Base-by-base conservation (phyloP, 2,797 vertebrate genomes). In the Sphaeramia orbicularis region DNA sequence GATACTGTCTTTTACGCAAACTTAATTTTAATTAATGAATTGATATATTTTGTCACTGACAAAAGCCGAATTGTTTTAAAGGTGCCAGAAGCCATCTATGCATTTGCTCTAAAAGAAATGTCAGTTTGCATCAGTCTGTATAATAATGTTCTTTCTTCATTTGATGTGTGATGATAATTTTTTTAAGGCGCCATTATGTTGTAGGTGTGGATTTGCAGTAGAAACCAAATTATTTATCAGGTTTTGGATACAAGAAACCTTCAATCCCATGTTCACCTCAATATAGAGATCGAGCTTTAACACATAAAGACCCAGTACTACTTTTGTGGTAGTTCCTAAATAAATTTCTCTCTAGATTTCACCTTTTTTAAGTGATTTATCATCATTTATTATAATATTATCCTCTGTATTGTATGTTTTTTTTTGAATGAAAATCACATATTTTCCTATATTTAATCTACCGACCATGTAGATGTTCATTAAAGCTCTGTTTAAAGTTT, bases 21-120 rank as follows among this genome's bases (percentile, higher is more conserved):
- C 67, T 80, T 85, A 67, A 80, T 88, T 86, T 84, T 93, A 93
- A 94, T 94, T 91, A 93, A 91, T 88, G 90, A 93, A 92, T 93
- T 91, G 89, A 94, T 93, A 83, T 86, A 74, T 89, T 83, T 65
- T 94, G 92, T 91, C 92, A 94, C 90, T 84, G 77, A 89, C 80
- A 64, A 75, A 27, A 78, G 64, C 67, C 76, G 80, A 71, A 81
- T 83, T 83, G 74, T 84, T 79, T 73, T 49, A 81, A 68, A 73
- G 58, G 64, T 78, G 84, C 83, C 88, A 86, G 78, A 82, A 83
- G 83, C 84, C 63, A 89, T 85, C 70, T 79, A 45, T 69, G 78
- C 61, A 73, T 68, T 66, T 72, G 30, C 47, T 69, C 54, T 74
- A 70, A 76, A 59, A 76, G 60, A 45, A 74, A 35, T 13, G 66